Base-by-base conservation (phyloP, 2,888 invertebrate genomes). In the Drosophila anomelani region DNA sequence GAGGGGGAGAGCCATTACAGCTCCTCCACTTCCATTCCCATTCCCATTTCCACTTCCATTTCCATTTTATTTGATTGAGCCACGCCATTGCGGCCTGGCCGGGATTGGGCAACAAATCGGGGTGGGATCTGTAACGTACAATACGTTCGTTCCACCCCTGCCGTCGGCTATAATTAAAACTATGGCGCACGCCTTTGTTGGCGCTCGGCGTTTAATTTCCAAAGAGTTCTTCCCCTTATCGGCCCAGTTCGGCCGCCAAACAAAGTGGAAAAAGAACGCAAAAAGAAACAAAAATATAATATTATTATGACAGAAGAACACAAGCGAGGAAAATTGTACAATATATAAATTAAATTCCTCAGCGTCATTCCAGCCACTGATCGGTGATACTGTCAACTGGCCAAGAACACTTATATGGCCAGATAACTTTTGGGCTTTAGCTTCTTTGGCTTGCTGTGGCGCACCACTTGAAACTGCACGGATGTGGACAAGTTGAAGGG, bases 161-260 rank as follows among this genome's bases (percentile, higher is more conserved):
- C 49, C 20, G 75, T 62, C 67, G 75, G 73, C 66, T 75, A 75
- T 88, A 85, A 83, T 83, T 88, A 83, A 88, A 85, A 80, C 78
- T 83, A 66, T 68, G 83, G 76, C 88, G 76, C 67, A 68, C 86
- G 88, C 88, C 88, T 85, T 81, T 81, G 77, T 69, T 83, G 76
- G 60, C 70, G 55, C 61, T 80, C 49, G 23, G 41, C 75, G 43
- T 49, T 75, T 34, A 66, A 75, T 75, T 75, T 66, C 57, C 67
- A 63, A 72, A 75, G 67, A 66, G 75, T 77, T 71, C 54, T 75
- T 68, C 49, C 23, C 51, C 44, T 67, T 75, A 60, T 75, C 60
- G 29, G 17, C 7, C 34, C 58, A 7, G 29, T 39, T 20, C 64
- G 76, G 67, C 73, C 79, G 79, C 73, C 77, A 81, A 86, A 81